Percentiles rank a stretch among this genome's conserved stretches.
phyloP scores from a whole-genome alignment of 2,113 vertebrate species.

The Sapajus apella region DNA sequence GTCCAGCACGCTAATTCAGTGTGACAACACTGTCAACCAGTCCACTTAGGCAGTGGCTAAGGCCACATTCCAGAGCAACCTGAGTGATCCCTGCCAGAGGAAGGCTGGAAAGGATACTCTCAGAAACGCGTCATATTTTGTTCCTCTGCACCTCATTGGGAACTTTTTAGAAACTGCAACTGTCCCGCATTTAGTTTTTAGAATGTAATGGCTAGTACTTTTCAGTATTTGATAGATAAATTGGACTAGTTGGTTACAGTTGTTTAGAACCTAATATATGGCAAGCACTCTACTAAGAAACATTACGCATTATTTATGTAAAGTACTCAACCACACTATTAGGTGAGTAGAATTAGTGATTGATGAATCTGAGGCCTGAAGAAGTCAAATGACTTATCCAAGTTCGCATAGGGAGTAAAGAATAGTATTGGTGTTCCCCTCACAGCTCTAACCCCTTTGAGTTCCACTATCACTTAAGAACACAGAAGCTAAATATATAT shows the following conservation, averaged over 20 bases:
- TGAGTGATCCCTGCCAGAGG: neutral
- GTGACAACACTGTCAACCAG: neutral
- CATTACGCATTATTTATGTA: neutral
- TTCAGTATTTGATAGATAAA: neutral
- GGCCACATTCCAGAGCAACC: neutral
- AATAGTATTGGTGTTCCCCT: neutral
- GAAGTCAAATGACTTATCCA: neutral
- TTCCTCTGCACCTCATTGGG: neutral
- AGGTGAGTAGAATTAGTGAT: neutral
- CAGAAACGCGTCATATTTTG: neutral
- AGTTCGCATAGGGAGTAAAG: neutral
- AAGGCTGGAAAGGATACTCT: neutral
- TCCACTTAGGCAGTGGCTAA: neutral
- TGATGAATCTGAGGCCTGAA: slow-evolving; percentile 2
- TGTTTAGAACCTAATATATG: neutral
- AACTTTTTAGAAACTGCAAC: neutral
- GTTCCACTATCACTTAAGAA: neutral
- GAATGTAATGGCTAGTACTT: neutral
- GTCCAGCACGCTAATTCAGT: neutral
- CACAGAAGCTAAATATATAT: neutral
- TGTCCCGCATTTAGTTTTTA: neutral
- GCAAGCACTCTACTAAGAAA: neutral
- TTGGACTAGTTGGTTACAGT: neutral
- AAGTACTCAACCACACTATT: neutral
- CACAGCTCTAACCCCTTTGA: neutral